Base-by-base conservation (phyloP, 1,140 invertebrate genomes). In the Drosophila seguyi region DNA sequence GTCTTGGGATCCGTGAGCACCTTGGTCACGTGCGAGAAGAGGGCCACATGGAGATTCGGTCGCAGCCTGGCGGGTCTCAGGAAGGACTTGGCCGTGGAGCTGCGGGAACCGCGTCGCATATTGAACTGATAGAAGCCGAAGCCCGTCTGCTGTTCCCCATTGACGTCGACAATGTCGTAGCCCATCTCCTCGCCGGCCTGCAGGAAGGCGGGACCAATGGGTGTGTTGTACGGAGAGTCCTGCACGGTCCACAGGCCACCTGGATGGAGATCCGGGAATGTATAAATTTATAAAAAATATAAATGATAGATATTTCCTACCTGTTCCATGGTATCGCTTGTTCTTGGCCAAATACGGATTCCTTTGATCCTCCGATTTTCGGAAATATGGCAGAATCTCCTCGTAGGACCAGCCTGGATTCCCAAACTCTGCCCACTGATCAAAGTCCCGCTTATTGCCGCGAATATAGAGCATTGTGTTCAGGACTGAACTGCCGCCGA, bases 381-480 rank as follows among this genome's bases (percentile, higher is more conserved):
- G 95, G 84, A 99, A 99, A 77, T 98, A 99, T 0, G 96, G 96
- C 6, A 98, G 92, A 0, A 98, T 95, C 57, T 98, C 96, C 47
- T 98, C 95, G 92, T 96, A 99, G 2, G 96, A 95, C 98, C 98
- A 99, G 1, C 97, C 97, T 0, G 94, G 93, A 84, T 98, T 98
- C 0, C 98, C 98, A 42, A 97, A 95, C 0, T 94, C 94, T 39
- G 96, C 96, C 98, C 98, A 99, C 55, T 97, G 94, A 92, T 99
- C 97, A 84, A 95, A 99, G 91, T 99, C 98, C 4, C 95, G 93
- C 63, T 95, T 95, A 93, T 99, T 98, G 1, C 98, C 98, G 62
- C 98, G 94, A 7, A 99, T 95, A 91, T 99, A 99, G 0, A 98
- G 94, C 98, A 99, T 97, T 0, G 96, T 97, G 75, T 97, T 98